Base-by-base conservation (phyloP, 2,888 invertebrate species). In the Cordilura impudica region DNA sequence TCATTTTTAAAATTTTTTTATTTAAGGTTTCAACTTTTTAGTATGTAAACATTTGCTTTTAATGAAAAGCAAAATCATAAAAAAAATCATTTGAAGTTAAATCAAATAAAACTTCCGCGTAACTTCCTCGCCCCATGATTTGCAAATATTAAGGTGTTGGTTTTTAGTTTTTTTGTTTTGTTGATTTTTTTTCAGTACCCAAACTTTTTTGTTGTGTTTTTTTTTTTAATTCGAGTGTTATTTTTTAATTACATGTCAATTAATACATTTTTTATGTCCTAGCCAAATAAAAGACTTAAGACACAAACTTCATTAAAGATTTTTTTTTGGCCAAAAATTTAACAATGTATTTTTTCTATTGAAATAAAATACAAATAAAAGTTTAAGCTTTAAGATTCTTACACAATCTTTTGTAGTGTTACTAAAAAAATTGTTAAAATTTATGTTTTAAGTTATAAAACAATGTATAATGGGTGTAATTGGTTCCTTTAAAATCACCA, bases 61-160 rank as follows among this genome's bases (percentile, higher is more conserved):
- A 7, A 51, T 53, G 19, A 4, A 21, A 45, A 74, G 14, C 35
- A 12, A 47, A 47, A 56, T 49, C 18, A 31, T 8, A 21, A n/a
- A 23, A 67, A 51, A 51, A 54, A 5, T 54, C 19, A 43, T 6
- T 72, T 72, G 61, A 49, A 53, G 16, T 58, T 72, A 39, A 73
- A 73, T 70, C 66, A 74, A 74, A 69, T 67, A 71, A 79, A 75
- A 75, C 79, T 79, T 79, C 79, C 79, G 79, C 79, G 63, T 79
- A 79, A 79, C 63, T 79, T 79, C 75, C 79, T 79, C 66, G 63
- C 71, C 0, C 21, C 19, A 67, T 79, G 71, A 72, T 63, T 71
- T 71, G 71, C 71, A 75, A 74, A 71, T 21, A 60, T 26, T 31
- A n/a, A n/a, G n/a, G n/a, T n/a, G n/a, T n/a, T n/a, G n/a, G n/a